Conservation (phyloP, 2,113 vertebrate genomes). For the Lepus europaeus region DNA sequence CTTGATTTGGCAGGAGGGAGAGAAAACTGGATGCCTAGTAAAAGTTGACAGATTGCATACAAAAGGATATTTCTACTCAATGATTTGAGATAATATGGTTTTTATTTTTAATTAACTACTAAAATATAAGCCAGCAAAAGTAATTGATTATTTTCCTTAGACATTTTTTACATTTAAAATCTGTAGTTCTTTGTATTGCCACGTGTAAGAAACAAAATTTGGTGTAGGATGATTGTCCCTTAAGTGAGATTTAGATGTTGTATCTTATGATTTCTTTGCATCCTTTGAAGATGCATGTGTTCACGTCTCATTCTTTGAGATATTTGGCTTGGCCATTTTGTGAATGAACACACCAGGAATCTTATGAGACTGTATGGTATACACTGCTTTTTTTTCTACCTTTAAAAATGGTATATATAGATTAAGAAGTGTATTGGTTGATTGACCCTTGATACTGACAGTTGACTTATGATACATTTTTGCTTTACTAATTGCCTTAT, state of each 20-base stretch:
- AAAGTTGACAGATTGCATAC: not conserved
- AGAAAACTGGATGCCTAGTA: not conserved
- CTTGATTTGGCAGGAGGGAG: conserved; percentile 29
- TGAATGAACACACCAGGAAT: conserved; percentile 10
- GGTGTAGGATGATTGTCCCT: not conserved
- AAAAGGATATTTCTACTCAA: conserved; percentile 15
- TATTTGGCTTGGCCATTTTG: conserved; percentile 33
- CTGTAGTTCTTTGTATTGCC: not conserved
- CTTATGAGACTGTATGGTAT: not conserved
- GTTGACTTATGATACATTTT: conserved; percentile 57
- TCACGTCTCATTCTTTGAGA: conserved; percentile 40
- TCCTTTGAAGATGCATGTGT: not conserved
- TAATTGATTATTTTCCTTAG: not conserved
- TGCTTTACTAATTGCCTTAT: not conserved
- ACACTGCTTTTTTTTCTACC: not conserved
- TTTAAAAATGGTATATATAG: conserved; percentile 8
- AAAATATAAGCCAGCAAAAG: conserved; percentile 57
- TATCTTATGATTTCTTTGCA: not conserved
- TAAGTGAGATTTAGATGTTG: not conserved
- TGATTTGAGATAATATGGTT: not conserved
- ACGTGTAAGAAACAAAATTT: conserved; percentile 18
- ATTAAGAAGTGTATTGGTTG: conserved; percentile 33
- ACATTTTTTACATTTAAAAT: conserved; percentile 1
- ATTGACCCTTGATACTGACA: conserved; percentile 30
- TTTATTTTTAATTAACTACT: conserved; percentile 1